These are phyloP conservation scores for Thermophis baileyi DNA, from an alignment of 2,113 vertebrate species.

Conservation along the genomic window DNA sequence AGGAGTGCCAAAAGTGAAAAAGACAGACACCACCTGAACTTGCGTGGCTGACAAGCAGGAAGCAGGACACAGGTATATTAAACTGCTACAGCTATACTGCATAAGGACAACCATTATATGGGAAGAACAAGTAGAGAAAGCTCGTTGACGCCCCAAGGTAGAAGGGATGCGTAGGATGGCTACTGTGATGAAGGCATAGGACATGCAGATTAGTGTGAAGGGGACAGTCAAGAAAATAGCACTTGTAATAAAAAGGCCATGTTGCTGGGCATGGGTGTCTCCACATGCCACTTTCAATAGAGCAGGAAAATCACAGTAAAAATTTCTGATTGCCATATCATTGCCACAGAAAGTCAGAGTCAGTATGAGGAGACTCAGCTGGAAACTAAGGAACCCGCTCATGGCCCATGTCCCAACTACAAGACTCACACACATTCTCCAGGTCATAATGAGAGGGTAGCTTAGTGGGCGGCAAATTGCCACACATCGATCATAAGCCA, in stretches of 20 bases:
- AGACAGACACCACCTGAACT: slow-evolving; percentile 32
- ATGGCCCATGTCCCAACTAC: slow-evolving; percentile 24
- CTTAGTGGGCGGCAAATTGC: slow-evolving; percentile 43
- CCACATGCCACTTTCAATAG: slow-evolving; percentile 38
- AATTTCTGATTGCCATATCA: slow-evolving; percentile 41
- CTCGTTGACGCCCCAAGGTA: not conserved
- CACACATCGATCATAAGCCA: slow-evolving; percentile 41
- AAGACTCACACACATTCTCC: slow-evolving; percentile 34
- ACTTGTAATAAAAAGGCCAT: slow-evolving; percentile 25
- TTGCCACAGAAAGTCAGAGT: slow-evolving; percentile 46
- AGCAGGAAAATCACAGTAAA: slow-evolving; percentile 48
- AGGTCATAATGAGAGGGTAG: slow-evolving; percentile 40
- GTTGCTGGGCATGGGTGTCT: slow-evolving; percentile 13
- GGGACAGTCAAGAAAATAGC: slow-evolving; percentile 39
- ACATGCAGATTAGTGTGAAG: slow-evolving; percentile 32
- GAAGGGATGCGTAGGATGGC: slow-evolving; percentile 31
- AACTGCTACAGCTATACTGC: slow-evolving; percentile 48
- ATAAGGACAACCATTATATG: slow-evolving; percentile 40
- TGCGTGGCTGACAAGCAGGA: slow-evolving; percentile 40
- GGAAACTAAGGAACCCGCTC: slow-evolving; percentile 29
- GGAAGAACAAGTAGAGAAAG: slow-evolving; percentile 39
- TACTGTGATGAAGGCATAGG: slow-evolving; percentile 8
- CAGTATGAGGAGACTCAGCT: slow-evolving; percentile 38
- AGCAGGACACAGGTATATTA: slow-evolving; percentile 39
- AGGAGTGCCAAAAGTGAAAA: slow-evolving; percentile 52